Base-by-base conservation (phyloP, 2,888 invertebrate genomes). In the Nephrotoma flavescens region DNA sequence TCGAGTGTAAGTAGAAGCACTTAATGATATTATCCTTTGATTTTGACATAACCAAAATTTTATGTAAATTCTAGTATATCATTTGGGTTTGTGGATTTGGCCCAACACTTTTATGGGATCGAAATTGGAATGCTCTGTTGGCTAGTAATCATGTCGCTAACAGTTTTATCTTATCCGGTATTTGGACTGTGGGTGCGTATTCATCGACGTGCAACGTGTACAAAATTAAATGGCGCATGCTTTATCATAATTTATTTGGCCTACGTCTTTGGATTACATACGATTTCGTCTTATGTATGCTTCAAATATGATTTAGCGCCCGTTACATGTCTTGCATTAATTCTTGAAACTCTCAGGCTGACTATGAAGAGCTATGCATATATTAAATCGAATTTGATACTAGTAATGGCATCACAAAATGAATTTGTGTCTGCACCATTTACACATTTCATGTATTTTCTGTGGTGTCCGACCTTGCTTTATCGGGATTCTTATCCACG, bases 311-410 rank as follows among this genome's bases (percentile, higher is more conserved):
- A 89, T 47, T 87, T 91, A 85, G 90, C 91, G 31, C 90, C 90
- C 86, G 89, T 89, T 45, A 89, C 90, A 3, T 89, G 89, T 4
- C 89, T 89, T 4, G 89, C 91, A 93, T 87, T 91, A 86, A 88
- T 91, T 4, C 87, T 91, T 86, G 91, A 91, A 87, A 90, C 90
- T 95, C 93, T 95, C 12, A 94, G 98, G 7, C 92, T 97, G 86
- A 90, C 95, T 87, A 98, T 98, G 98, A 98, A 98, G 92, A 93
- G 94, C 83, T 95, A 97, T 90, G 95, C 97, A 0, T 96, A 96
- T 89, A 94, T 97, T 0, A 92, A 96, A 86, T 95, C 94, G 87
- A 96, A 96, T 89, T 93, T 93, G 0, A 93, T 94, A 0, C 92
- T 94, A 87, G 31, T 83, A 7, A 41, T 83, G 12, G 11, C 19